Base-by-base conservation (phyloP, 2,797 vertebrate genomes). In the Pelobates cultripes region DNA sequence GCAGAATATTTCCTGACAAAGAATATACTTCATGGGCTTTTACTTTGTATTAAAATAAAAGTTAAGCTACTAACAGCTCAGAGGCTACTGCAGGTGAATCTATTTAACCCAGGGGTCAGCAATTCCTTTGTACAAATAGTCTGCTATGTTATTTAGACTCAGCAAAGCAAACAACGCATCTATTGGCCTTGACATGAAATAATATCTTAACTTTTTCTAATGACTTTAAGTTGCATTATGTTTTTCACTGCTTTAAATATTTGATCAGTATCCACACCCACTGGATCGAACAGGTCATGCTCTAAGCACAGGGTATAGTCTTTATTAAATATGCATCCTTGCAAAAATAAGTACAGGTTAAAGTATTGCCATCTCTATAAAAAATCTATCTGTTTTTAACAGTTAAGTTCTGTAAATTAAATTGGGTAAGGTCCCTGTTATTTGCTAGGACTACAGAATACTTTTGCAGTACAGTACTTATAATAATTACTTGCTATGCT, bases 151-250 rank as follows among this genome's bases (percentile, higher is more conserved):
- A 28, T 73, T 73, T 45, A 45, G 68, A 45, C 4, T 60, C 73
- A 44, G 47, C n/a, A 73, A 53, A 73, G 57, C 61, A 47, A 61
- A 64, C 13, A 57, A 60, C 41, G 10, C 44, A 43, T 53, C 43
- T 43, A 43, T 17, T 45, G 5, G 40, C 44, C 45, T 66, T 67
- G 28, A 51, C 14, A 72, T 55, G 10, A 47, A 71, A 47, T 14
- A 41, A 12, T n/a, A 72, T 17, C 9, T 55, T 55, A 70, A 55
- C n/a, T 15, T 67, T 53, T 53, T 12, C 5, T 44, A 66, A 41
- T 77, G 60, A 51, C 14, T 61, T 73, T 73, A 73, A 45, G 67
- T 78, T 57, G 45, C 79, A 67, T 8, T 77, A 68, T 69, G 51
- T 68, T 51, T 41, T 69, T 13, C 44, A 44, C 42, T 73, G 61